Evolutionary conservation across 2,797 vertebrate genomes (phyloP).

Genomic region (Novumbra hubbsi): DNA sequence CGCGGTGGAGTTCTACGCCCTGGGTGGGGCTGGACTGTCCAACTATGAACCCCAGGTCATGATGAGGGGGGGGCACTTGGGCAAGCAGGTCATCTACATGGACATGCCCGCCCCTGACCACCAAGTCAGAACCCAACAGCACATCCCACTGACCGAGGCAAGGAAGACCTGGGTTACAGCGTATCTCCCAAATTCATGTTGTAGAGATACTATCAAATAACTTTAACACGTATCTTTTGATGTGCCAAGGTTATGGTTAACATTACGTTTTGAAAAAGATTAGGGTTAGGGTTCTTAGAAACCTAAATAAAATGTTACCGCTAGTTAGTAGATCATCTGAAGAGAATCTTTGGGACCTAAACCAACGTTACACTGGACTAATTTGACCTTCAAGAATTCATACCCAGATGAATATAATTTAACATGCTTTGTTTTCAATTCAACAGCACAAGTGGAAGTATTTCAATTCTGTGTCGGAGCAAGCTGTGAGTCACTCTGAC

Average conservation of each 20-base stretch:
- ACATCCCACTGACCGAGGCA: slow-evolving; percentile 87
- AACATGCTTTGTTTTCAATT: slow-evolving; percentile 9
- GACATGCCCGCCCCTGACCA: slow-evolving; percentile 79
- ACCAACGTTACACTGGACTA: background rate
- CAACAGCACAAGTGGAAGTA: slow-evolving; percentile 88
- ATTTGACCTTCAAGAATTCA: background rate
- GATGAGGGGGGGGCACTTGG: slow-evolving; percentile 82
- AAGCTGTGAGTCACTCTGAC: slow-evolving; percentile 79
- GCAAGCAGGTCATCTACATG: slow-evolving; percentile 82
- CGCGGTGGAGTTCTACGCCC: slow-evolving; percentile 79
- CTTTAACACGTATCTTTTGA: no score
- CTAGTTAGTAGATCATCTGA: no score
- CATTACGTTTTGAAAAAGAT: no score
- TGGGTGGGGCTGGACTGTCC: slow-evolving; percentile 74
- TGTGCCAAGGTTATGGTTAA: no score
- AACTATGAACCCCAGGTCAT: slow-evolving; percentile 92
- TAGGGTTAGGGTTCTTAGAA: no score
- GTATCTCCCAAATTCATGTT: no score
- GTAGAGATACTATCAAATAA: no score
- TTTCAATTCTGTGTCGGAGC: slow-evolving; percentile 88
- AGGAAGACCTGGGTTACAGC: background rate
- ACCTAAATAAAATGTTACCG: no score
- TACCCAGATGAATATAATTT: background rate
- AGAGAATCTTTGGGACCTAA: background rate
- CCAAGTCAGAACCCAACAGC: slow-evolving; percentile 67